A percentile compares a stretch with the other conserved stretches of the same genome.
phyloP scores from a whole-genome alignment of 2,113 vertebrate species.

The Gymnocephalus cernua region DNA sequence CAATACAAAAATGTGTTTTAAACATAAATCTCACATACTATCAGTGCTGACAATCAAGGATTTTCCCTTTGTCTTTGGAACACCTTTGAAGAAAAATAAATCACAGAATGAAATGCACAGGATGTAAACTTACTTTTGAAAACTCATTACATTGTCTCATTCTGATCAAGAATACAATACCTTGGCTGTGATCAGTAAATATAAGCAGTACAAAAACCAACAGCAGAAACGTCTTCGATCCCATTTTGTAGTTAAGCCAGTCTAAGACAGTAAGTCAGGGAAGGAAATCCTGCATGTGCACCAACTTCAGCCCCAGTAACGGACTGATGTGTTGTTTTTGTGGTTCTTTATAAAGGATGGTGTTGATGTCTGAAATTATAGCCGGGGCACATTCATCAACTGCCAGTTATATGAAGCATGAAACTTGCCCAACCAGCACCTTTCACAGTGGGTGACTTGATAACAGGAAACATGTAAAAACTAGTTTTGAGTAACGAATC shows the following conservation, averaged over 20 bases:
- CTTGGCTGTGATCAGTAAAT: slow-evolving; percentile 61
- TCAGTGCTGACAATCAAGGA: background rate
- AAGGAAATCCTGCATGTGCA: slow-evolving; percentile 5
- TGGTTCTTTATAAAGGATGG: slow-evolving; percentile 57
- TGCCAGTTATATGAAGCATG: slow-evolving; percentile 18
- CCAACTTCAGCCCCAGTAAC: background rate
- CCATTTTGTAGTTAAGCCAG: slow-evolving; percentile 54
- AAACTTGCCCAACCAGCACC: slow-evolving; percentile 3
- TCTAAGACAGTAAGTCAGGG: background rate
- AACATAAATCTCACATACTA: slow-evolving; percentile 32
- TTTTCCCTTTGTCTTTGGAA: slow-evolving; percentile 11
- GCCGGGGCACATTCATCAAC: slow-evolving; percentile 16
- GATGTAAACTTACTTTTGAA: background rate
- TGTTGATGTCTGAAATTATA: slow-evolving; percentile 40
- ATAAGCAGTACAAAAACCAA: slow-evolving; percentile 41
- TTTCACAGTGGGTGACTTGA: slow-evolving; percentile 9
- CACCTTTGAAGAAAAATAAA: slow-evolving; percentile 31
- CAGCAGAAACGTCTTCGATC: slow-evolving; percentile 41
- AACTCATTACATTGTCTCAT: background rate
- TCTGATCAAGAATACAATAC: slow-evolving; percentile 49
- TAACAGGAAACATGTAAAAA: background rate
- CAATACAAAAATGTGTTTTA: background rate
- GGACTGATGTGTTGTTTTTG: slow-evolving; percentile 6
- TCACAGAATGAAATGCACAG: background rate
- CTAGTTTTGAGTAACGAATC: slow-evolving; percentile 17